Base-by-base conservation (phyloP, 2,797 vertebrate genomes). In the Euthynnus affinis region DNA sequence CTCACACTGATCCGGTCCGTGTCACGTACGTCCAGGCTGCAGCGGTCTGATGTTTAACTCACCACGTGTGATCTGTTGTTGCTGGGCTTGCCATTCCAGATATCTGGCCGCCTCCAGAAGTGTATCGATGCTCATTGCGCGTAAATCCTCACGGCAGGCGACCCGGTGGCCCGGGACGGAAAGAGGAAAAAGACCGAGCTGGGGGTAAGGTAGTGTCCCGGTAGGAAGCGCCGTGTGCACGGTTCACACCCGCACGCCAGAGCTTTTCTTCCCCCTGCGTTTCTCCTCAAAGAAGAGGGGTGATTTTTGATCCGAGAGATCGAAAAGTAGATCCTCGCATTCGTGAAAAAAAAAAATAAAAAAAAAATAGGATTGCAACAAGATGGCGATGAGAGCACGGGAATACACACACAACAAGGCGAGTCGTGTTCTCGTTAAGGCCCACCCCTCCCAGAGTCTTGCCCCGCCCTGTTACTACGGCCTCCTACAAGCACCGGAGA, bases 11-110 rank as follows among this genome's bases (percentile, higher is more conserved):
- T 22, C 9, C 14, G 42, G 37, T 32, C 29, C 5, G 44, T 53
- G 77, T 76, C 62, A 74, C 25, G 66, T 53, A 27, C 9, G 37
- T 42, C 60, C 51, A 17, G 77, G 74, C 34, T 65, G 78, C 76
- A n/a, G 20, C 74, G 27, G 68, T 32, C 78, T 56, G 89, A 61
- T 5, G 49, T 81, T 89, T 55, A 62, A 81, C 97, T 98, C 90
- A 98, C 97, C 97, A 96, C 96, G 97, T 97, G 95, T 94, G 93
- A 93, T 96, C 94, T 97, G 97, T 95, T 98, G 97, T 93, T 98
- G 97, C 96, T 98, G 97, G 93, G 97, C 97, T 94, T 98, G 97
- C 97, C 97, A 98, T 96, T 99, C 98, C 95, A 98, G 94, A 92
- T 97, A 99, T 92, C 97, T 95, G 95, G 98, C 98, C 93, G 97